Conservation (phyloP, 2,888 invertebrate species). For the Drepanosiphum platanoidis region DNA sequence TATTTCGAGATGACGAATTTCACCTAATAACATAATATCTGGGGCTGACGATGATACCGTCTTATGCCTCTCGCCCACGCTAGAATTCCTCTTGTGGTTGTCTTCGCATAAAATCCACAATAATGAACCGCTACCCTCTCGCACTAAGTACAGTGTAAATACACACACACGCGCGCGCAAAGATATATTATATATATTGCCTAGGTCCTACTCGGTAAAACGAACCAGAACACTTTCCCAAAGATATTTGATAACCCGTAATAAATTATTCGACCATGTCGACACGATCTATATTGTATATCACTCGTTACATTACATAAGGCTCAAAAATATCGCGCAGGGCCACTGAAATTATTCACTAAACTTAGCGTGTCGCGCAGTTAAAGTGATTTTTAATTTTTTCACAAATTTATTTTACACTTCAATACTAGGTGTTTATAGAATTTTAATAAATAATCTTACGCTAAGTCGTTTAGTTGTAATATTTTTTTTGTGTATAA, state of each 20-base stretch:
- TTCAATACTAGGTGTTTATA: too few relatives aligned
- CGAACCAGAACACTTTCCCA: constrained; percentile 5
- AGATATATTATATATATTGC: not conserved
- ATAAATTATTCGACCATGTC: constrained; percentile 43
- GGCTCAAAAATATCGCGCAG: not conserved
- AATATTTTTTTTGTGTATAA: not conserved
- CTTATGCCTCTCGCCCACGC: not conserved
- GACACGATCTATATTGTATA: not conserved
- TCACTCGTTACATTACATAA: not conserved
- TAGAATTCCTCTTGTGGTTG: constrained; percentile 31
- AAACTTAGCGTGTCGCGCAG: not conserved
- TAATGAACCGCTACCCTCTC: constrained; percentile 21
- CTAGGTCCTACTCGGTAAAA: not conserved
- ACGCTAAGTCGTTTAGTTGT: too few relatives aligned
- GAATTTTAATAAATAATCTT: too few relatives aligned
- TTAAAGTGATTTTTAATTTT: not conserved
- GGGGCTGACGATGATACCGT: not conserved
- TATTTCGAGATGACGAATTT: constrained; percentile 41
- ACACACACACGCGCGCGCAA: too few relatives aligned
- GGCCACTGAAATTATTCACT: not conserved
- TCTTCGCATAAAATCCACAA: constrained; percentile 20
- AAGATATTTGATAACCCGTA: constrained; percentile 47
- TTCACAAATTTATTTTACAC: not conserved
- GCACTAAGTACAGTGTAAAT: too few relatives aligned
- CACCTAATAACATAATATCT: constrained; percentile 10